Conservation (phyloP, 1,140 invertebrate genomes). For the Camponotus pennsylvanicus region DNA sequence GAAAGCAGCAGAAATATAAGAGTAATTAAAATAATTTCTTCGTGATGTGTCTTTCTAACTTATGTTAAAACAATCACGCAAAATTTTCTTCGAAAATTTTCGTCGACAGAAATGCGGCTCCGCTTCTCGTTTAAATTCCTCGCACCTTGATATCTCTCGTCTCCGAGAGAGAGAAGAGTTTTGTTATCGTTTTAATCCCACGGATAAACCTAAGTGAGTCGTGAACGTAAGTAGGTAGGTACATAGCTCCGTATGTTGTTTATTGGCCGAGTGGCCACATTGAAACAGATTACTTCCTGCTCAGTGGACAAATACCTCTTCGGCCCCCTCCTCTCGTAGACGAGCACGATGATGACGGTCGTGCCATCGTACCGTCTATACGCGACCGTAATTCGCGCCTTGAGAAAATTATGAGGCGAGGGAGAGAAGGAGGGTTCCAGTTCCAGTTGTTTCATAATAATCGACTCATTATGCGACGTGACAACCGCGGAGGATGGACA, state of each 20-base stretch:
- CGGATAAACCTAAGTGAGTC: constrained; percentile 11
- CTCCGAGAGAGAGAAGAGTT: neutral
- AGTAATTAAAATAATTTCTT: neutral
- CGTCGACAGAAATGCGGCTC: neutral
- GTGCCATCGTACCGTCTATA: constrained; percentile 10
- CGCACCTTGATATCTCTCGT: neutral
- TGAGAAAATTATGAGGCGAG: constrained; percentile 15
- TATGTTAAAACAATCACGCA: too few relatives aligned
- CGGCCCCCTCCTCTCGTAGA: neutral
- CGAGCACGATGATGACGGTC: constrained; percentile 6
- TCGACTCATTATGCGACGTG: constrained; percentile 20
- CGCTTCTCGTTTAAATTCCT: neutral
- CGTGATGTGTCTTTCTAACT: neutral
- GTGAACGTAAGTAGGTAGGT: constrained; percentile 38
- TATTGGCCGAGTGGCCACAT: constrained; percentile 71
- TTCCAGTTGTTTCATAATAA: constrained; percentile 21
- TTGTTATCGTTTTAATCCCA: constrained; percentile 19
- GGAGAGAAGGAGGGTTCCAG: neutral
- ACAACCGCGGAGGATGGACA: constrained; percentile 1
- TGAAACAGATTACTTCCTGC: constrained; percentile 82
- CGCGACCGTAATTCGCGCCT: constrained; percentile 52
- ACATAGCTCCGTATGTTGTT: constrained; percentile 36
- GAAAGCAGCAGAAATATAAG: neutral
- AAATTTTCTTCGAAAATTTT: neutral
- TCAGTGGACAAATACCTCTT: constrained; percentile 71